Conservation (phyloP, 2,797 vertebrate species). For the Malurus leucopterus region DNA sequence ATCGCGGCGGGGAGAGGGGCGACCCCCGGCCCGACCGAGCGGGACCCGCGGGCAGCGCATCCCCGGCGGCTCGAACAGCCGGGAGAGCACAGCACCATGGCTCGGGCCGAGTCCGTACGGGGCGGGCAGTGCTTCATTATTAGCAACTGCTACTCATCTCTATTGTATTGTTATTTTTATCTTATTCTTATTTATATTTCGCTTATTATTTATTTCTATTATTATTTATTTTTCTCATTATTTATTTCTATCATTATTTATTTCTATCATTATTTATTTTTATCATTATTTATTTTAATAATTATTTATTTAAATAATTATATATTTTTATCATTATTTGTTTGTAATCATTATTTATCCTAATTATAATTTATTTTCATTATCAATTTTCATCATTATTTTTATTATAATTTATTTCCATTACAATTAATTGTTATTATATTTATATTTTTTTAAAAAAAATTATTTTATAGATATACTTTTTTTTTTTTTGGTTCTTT, state of each 20-base stretch:
- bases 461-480: not conserved
- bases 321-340: no score
- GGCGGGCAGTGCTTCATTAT: not conserved
- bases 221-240: fast-evolving
- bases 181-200: not conserved
- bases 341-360: not conserved
- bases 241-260: not conserved
- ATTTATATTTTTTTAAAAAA: no score
- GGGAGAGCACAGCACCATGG: fast-evolving
- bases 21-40: not conserved
- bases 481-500: not conserved
- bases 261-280: not conserved
- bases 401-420: fast-evolving
- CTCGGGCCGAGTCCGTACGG: not conserved
- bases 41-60: not conserved
- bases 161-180: not conserved
- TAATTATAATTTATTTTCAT: not conserved
- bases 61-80: fast-evolving
- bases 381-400: not conserved
- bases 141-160: not conserved
- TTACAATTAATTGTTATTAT: not conserved
- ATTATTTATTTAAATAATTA: not conserved
- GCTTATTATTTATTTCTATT: not conserved
- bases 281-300: not conserved
- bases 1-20: not conserved